Evolutionary conservation across 1,140 invertebrate species (phyloP), one percentile per base, ranked within the genome.

Genomic region (Zaprionus inermis): DNA sequence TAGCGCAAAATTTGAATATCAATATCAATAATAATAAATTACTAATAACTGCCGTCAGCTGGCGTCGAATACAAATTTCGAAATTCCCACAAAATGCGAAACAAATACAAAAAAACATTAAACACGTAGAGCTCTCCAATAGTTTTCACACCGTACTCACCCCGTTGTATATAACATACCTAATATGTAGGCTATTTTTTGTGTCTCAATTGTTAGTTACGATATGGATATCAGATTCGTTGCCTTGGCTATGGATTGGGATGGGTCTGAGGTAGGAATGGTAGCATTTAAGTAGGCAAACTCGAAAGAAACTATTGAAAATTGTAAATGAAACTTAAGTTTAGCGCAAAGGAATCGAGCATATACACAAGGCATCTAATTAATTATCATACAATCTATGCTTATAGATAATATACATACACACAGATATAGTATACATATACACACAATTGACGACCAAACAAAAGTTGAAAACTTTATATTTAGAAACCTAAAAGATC

Each of bases 401-500:
- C 83, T 78, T 82, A 83, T 56, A 72, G n/a, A 44, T 58, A 69
- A 78, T 81, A 56, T 54, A 77, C 38, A 74, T 9, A 41, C 78
- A 75, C 7, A 44, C 38, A 16, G n/a, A 16, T 44, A 44, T 16
- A 41, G 38, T 65, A 76, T 52, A 78, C 46, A 78, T 76, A 75
- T 60, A 81, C 67, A 73, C 65, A 79, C 58, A 86, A 86, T 88
- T 77, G 83, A 88, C 81, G 81, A 84, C 83, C 83, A 88, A 88
- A 78, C 83, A 64, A 88, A 88, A 88, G 83, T 88, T 83, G 73
- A 86, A 86, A 86, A 86, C 83, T 86, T 86, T 86, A 86, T 66
- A 78, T 72, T 72, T 79, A 86, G 80, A 56, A 77, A 72, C 44
- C 51, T 59, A 54, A 68, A 72, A 66, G 67, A 76, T 67, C 75